Evolutionary conservation across 2,113 vertebrate genomes (phyloP), one percentile per base, ranked within the genome.

Genomic region (Castor canadensis): DNA sequence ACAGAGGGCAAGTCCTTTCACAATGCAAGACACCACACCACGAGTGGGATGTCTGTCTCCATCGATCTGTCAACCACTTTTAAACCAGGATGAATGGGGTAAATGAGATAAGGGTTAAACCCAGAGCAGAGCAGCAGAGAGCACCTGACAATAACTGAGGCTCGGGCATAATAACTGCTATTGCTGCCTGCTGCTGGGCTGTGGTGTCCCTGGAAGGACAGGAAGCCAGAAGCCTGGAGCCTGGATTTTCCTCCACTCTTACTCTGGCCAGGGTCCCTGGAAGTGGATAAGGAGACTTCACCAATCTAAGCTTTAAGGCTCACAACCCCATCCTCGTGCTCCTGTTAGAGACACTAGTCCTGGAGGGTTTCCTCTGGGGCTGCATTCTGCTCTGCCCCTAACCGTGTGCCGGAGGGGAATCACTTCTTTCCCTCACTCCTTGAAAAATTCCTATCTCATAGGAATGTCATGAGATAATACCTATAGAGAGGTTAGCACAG

Each of bases 121-220:
- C 2, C 11, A 17, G 67, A 72, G 56, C 66, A 9, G 4, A 20
- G 12, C 20, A 30, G 47, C 9, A 52, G 11, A 8, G 3, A 40
- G 22, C 49, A 15, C 4, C 45, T 30, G 84, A 58, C 24, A 1
- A 1, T 3, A 10, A 13, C 7, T 0, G 5, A 9, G 69, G 40
- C 58, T 7, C 66, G 7, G 26, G 76, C 30, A 28, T 38, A 1
- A 6, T 32, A 19, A 13, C n/a, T 28, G 5, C 32, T 2, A 0
- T 9, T 10, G 1, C 0, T 24, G 11, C 72, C 43, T 5, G 38
- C 12, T 1, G 4, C 43, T 2, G 9, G 28, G 16, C 58, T 26
- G 0, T 9, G 32, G 19, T 24, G 7, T 40, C 15, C 1, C 9
- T 1, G 19, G 67, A 16, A 19, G 11, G 20, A 16, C 43, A 2